phyloP scores from a whole-genome alignment of 1,140 invertebrate genomes.

The Trichonephila clavata region DNA sequence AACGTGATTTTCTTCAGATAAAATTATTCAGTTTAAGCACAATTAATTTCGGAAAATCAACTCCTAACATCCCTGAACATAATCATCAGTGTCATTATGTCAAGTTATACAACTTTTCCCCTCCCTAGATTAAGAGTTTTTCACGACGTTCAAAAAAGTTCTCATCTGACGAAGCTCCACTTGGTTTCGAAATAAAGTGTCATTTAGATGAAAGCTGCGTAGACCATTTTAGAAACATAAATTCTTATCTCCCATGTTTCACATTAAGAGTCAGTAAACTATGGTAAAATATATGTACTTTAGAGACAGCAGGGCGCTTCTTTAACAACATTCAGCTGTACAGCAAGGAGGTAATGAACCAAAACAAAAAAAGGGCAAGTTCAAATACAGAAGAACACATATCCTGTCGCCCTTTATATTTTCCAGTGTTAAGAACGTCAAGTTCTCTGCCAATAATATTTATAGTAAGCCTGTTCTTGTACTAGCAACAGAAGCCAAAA shows the following conservation, averaged over 20 bases:
- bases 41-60: too few relatives aligned
- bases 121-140: too few relatives aligned
- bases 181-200: not conserved
- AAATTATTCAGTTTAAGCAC: too few relatives aligned
- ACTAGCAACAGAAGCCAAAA: conserved; percentile 57
- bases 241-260: conserved; percentile 32
- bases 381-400: conserved; percentile 25
- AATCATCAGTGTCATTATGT: too few relatives aligned
- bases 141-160: too few relatives aligned
- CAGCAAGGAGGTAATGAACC: conserved; percentile 14
- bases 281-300: conserved; percentile 21
- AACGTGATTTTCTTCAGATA: too few relatives aligned
- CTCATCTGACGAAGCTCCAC: not conserved
- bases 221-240: conserved; percentile 25
- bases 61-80: too few relatives aligned
- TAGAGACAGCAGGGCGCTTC: conserved; percentile 18
- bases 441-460: conserved; percentile 75
- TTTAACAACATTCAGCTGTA: conserved; percentile 11
- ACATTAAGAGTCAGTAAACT: conserved; percentile 4
- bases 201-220: not conserved
- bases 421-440: conserved; percentile 46
- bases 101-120: too few relatives aligned
- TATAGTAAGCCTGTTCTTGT: conserved; percentile 65
- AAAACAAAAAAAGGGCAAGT: conserved; percentile 39
- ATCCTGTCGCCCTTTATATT: conserved; percentile 64